Evolutionary conservation across 2,888 invertebrate genomes (phyloP).

Genomic region (Rotaria socialis): DNA sequence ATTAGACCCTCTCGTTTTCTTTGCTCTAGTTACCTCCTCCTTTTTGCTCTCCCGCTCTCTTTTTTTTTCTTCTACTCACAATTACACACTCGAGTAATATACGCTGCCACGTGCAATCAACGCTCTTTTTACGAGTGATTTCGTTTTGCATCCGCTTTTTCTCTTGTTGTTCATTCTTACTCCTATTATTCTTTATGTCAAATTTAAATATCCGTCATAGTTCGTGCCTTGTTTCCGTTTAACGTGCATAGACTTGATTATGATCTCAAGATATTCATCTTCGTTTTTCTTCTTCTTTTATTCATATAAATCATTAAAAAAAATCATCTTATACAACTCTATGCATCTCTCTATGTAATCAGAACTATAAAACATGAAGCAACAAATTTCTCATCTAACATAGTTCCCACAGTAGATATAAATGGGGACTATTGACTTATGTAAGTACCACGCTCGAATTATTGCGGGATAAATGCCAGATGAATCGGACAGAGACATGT

Average conservation of each 20-base stretch:
- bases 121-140: conserved; percentile 1
- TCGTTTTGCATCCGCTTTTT: background rate
- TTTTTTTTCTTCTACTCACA: background rate
- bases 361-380: background rate
- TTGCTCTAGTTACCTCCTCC: conserved; percentile 20
- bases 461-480: background rate
- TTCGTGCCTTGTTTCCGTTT: conserved; percentile 2
- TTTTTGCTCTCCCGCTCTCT: background rate
- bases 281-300: background rate
- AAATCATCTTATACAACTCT: background rate
- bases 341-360: background rate
- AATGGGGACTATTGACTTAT: background rate
- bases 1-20: conserved; percentile 1
- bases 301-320: conserved; percentile 8
- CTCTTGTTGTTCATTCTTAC: background rate
- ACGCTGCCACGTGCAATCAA: conserved; percentile 19
- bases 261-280: background rate
- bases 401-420: background rate
- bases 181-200: background rate
- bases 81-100: conserved; percentile 18
- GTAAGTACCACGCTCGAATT: background rate
- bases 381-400: background rate
- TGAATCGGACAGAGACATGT: background rate
- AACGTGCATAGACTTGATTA: conserved; percentile 11
- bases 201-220: conserved; percentile 22